Evolutionary conservation across 2,113 vertebrate genomes (phyloP), one percentile per base, ranked within the genome.

Genomic region (Nyctereutes procyonoides): DNA sequence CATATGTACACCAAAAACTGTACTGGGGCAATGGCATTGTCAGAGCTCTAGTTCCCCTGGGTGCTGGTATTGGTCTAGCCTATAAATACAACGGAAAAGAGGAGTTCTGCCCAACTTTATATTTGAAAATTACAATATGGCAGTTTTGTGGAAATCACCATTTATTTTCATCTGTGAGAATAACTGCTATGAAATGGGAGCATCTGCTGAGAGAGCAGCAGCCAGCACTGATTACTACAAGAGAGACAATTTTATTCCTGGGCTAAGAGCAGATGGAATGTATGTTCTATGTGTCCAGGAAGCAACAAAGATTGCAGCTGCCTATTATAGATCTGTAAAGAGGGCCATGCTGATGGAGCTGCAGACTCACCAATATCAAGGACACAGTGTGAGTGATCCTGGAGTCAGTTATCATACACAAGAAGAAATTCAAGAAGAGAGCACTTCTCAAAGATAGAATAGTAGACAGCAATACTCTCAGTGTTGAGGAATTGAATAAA

Each of bases 341-440:
- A 99, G 99, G 76, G 99, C 99, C 28, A 99, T 99, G 51, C 22
- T 99, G 77, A 99, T 99, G 98, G 99, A 99, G 97, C 98, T 99
- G 43, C 98, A 99, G 98, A 99, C 99, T 0, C 99, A 99, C 77
- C 99, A 99, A 96, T 99, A 99, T 93, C 99, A 99, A 84, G 99
- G 99, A 97, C 99, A 99, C 98, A 99, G 99, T 96, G 99, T 99
- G 99, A 99, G 99, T 58, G 99, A 99, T 94, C 99, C 99, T 32
- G 99, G 99, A 35, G 98, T 99, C 98, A 99, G 99, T 98, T 99
- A 99, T 98, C 99, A 99, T 35, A 99, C 99, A 32, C 98, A 99
- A 97, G 99, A 99, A 98, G 99, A 99, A 98, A 99, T 99, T 98
- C 99, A 99, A 98, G 99, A 97, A 99, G 98, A 99, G 99, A 73